Evolutionary conservation across 2,888 invertebrate genomes (phyloP), one percentile per base, ranked within the genome.

Genomic region (Epistrophe grossulariae): DNA sequence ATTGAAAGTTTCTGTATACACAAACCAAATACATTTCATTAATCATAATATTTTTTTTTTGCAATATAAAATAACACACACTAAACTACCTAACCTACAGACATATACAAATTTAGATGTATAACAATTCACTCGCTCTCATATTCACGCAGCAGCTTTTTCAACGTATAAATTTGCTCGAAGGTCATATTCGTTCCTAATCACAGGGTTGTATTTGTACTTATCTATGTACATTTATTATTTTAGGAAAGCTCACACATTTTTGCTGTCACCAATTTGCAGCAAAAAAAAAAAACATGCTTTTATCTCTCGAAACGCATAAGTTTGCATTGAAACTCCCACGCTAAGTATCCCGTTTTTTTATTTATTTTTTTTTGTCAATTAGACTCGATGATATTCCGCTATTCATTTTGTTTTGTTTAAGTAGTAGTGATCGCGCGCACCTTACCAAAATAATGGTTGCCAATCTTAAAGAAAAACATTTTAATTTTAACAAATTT

Each of bases 11-110:
- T 57, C 40, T 55, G n/a, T 40, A n/a, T 45, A 50, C n/a, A 45
- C 73, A 57, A 83, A 62, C 59, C 31, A 45, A 81, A 84, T 73
- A 48, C 60, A 66, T 81, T 78, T 82, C 64, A 82, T 85, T 70
- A 85, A 85, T 85, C 85, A 82, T 85, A 70, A 52, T 52, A 76
- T 84, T 85, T 85, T 74, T 73, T 84, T 85, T 85, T 74, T 73
- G 24, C 73, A 82, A 77, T 70, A 52, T 70, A 52, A 15, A 60
- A 19, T 40, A 24, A 62, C 19, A 43, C 24, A 62, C 43, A 62
- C 9, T 8, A 62, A 43, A 24, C 62, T 43, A 62, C 15, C 15
- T 2, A 40, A 5, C 6, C 0, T n/a, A n/a, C n/a, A n/a, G n/a
- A 10, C 57, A 24, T 9, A 24, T 1, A 24, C 3, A n/a, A n/a